Evolutionary conservation across 2,888 invertebrate genomes (phyloP).

Genomic region (Uloborus plumipes): DNA sequence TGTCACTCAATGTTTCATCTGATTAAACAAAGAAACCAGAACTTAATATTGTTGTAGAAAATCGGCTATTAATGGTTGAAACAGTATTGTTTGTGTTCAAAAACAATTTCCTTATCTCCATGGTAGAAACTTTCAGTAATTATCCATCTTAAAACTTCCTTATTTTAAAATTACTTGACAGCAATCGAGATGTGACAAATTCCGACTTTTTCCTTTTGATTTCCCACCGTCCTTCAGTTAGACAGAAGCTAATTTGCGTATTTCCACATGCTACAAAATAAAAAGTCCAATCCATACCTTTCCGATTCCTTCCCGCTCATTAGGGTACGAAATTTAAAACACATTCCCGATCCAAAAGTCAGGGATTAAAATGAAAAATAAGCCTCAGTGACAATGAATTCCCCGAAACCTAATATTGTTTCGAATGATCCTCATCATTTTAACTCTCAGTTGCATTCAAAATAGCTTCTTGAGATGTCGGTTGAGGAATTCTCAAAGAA

Average conservation of each 20-base stretch:
- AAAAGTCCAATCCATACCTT: slow-evolving; percentile 22
- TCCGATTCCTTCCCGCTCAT: slow-evolving; percentile 26
- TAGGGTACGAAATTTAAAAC: slow-evolving; percentile 31
- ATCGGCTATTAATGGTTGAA: no score
- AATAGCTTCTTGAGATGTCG: slow-evolving; percentile 25
- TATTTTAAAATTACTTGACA: slow-evolving; percentile 13
- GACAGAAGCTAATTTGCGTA: slow-evolving; percentile 24
- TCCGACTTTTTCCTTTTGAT: slow-evolving; percentile 11
- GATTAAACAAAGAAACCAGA: no score
- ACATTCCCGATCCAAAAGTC: slow-evolving; percentile 43
- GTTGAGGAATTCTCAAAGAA: slow-evolving; percentile 21
- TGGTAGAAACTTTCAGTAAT: slow-evolving; percentile 30
- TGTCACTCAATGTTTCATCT: no score
- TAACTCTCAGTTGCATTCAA: slow-evolving; percentile 41
- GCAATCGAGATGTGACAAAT: no score
- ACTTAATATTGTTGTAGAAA: no score
- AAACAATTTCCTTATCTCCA: background rate
- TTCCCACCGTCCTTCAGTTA: slow-evolving; percentile 19
- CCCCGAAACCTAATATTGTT: slow-evolving; percentile 11
- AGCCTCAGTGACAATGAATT: background rate
- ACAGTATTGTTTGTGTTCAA: no score
- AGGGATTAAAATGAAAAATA: slow-evolving; percentile 48
- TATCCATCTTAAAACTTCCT: slow-evolving; percentile 23
- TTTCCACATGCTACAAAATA: slow-evolving; percentile 20
- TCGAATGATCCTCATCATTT: slow-evolving; percentile 53